A percentile compares a stretch with the other conserved stretches of the same genome.
Conservation (phyloP, 2,797 vertebrate species). For the Emys orbicularis region DNA sequence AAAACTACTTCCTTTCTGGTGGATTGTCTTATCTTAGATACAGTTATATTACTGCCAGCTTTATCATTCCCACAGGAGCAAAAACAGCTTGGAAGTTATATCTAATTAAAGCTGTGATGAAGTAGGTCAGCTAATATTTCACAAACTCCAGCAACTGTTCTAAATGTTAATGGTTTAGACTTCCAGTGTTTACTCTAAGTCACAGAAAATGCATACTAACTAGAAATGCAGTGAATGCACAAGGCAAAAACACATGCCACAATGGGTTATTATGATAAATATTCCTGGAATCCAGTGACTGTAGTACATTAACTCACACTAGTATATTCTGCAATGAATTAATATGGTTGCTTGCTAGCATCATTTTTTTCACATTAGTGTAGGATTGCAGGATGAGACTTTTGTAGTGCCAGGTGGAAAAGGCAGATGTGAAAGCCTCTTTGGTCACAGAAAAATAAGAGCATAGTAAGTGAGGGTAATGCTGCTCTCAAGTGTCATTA, state of each 20-base stretch:
- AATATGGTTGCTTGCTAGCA: background rate
- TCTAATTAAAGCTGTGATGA: conserved; percentile 72
- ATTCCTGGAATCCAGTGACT: background rate
- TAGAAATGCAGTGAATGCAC: conserved; percentile 42
- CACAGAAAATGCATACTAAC: conserved; percentile 28
- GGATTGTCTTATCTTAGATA: conserved; percentile 27
- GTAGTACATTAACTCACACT: conserved; percentile 20
- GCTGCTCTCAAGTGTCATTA: background rate
- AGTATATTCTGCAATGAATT: background rate
- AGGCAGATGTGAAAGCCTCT: background rate
- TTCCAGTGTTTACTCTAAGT: conserved; percentile 52
- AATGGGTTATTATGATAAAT: conserved; percentile 34
- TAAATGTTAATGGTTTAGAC: conserved; percentile 56
- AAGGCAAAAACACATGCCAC: background rate
- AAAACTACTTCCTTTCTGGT: background rate
- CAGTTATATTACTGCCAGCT: conserved; percentile 33
- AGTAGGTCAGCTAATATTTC: conserved; percentile 69
- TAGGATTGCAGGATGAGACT: background rate
- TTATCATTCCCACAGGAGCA: conserved; percentile 34
- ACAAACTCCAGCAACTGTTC: conserved; percentile 60
- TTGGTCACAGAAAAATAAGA: background rate
- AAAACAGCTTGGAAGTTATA: conserved; percentile 70
- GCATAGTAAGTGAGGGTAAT: background rate
- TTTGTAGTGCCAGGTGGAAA: background rate
- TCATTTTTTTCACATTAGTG: background rate